Base-by-base conservation (phyloP, 2,113 vertebrate genomes). In the Addax nasomaculatus region DNA sequence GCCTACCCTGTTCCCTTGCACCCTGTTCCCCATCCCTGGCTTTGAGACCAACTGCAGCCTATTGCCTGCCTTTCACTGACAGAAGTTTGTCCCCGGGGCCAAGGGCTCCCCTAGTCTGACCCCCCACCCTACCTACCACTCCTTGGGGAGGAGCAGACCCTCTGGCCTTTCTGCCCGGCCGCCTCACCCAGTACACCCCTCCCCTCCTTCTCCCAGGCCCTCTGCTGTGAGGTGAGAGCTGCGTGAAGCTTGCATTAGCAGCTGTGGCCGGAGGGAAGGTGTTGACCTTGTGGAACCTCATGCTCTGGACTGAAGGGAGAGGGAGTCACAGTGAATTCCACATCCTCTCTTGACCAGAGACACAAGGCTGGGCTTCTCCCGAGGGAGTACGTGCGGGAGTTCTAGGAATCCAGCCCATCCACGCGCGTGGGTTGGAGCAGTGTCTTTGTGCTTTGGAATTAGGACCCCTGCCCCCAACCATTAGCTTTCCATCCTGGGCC, bases 341-440 rank as follows among this genome's bases (percentile, higher is more conserved):
- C 7, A 39, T 29, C 23, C 45, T 47, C 33, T n/a, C 36, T 55
- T 25, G 33, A 30, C 25, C 15, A 62, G 49, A 64, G 39, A 1
- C 47, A n/a, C 81, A 60, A 25, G 58, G 17, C 53, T 83, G 55
- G 62, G 25, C 5, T 36, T 81, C 39, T 76, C 88, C 33, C 2
- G 7, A 39, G 57, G 49, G 1, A 14, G 25, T 19, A 16, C 30
- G 1, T 1, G 0, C 16, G 39, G 33, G 80, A 36, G 29, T 62
- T 64, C 39, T 14, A 45, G 62, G 60, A 64, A 51, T 7, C 2
- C 6, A 1, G 4, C 7, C 36, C 51, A 2, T 21, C 58, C 23
- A 1, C 3, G 0, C 3, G 0, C 0, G 4, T 33, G 19, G 6
- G 33, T 8, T 64, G 17, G 25, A 84, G 58, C 25, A 49, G 14